Conservation (phyloP, 2,797 vertebrate species). For the Anguilla pacifica region DNA sequence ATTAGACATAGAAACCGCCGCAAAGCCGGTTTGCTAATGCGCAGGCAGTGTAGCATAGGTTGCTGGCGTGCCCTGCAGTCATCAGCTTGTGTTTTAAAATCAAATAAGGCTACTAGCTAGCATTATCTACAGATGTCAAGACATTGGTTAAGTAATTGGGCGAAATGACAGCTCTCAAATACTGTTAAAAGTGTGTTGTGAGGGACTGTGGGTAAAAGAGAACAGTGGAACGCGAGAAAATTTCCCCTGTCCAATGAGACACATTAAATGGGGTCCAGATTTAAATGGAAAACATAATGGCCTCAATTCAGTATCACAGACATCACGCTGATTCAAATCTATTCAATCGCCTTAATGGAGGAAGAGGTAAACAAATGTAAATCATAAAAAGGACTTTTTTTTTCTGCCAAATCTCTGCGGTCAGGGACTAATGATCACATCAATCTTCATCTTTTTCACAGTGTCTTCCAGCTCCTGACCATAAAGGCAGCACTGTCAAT, state of each 20-base stretch:
- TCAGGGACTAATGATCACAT: not conserved
- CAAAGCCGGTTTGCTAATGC: not conserved
- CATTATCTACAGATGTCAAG: not conserved
- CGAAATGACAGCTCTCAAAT: not conserved
- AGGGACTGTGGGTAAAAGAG: not conserved
- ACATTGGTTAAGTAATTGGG: not conserved
- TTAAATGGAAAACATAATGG: not conserved
- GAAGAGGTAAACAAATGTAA: not conserved
- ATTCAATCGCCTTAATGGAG: not conserved
- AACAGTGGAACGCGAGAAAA: not conserved
- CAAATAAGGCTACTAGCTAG: not conserved
- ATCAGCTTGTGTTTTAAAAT: not conserved
- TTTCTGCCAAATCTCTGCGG: not conserved
- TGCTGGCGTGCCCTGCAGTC: not conserved
- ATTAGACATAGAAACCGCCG: slow-evolving; percentile 10
- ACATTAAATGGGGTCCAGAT: not conserved
- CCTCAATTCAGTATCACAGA: not conserved
- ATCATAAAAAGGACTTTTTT: not conserved
- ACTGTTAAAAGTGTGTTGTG: not conserved
- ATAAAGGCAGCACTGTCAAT: not conserved
- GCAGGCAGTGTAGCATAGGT: not conserved
- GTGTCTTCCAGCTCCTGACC: not conserved
- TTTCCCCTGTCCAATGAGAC: not conserved
- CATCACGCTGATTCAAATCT: not conserved
- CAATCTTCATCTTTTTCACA: not conserved